Percentiles rank a stretch among this genome's conserved stretches.
Evolutionary conservation across 2,888 invertebrate genomes (phyloP).

Genomic region (Hyppa rectilinea): DNA sequence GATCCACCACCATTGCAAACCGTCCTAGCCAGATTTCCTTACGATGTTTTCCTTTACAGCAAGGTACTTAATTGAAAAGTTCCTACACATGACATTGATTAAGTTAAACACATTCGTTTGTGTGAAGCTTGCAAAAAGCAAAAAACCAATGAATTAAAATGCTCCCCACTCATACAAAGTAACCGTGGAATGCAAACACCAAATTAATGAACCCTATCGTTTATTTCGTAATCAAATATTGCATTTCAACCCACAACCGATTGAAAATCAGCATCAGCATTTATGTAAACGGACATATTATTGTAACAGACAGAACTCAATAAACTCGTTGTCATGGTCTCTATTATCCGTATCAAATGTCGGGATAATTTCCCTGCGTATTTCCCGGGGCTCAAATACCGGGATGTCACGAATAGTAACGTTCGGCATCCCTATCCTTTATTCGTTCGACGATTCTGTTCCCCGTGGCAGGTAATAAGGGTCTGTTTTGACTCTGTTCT

Average conservation of each 20-base stretch:
- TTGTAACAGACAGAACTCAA: conserved; percentile 29
- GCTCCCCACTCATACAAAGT: conserved; percentile 24
- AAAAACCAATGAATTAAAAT: conserved; percentile 6
- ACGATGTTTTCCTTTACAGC: background rate
- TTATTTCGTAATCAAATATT: conserved; percentile 30
- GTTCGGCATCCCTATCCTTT: conserved; percentile 48
- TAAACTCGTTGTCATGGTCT: conserved; percentile 49
- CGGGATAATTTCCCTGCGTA: conserved; percentile 54
- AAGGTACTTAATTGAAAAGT: conserved; percentile 9
- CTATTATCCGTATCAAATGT: conserved; percentile 47
- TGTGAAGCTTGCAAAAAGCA: conserved; percentile 4
- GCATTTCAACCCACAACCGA: conserved; percentile 17
- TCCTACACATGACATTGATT: conserved; percentile 6
- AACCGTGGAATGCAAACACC: conserved; percentile 19
- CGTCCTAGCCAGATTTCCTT: background rate
- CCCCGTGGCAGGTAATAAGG: conserved; percentile 58
- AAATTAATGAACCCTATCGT: conserved; percentile 12
- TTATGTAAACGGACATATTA: conserved; percentile 43
- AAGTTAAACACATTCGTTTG: conserved; percentile 21
- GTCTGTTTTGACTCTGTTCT: conserved; percentile 60
- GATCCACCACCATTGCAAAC: background rate
- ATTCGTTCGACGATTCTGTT: conserved; percentile 50
- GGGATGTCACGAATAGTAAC: conserved; percentile 50
- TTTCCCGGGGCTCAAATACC: conserved; percentile 50
- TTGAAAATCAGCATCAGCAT: conserved; percentile 44